A percentile compares a stretch with the other conserved stretches of the same genome.
Evolutionary conservation across 2,113 vertebrate species (phyloP).

Genomic region (Pelvicachromis taeniatus): DNA sequence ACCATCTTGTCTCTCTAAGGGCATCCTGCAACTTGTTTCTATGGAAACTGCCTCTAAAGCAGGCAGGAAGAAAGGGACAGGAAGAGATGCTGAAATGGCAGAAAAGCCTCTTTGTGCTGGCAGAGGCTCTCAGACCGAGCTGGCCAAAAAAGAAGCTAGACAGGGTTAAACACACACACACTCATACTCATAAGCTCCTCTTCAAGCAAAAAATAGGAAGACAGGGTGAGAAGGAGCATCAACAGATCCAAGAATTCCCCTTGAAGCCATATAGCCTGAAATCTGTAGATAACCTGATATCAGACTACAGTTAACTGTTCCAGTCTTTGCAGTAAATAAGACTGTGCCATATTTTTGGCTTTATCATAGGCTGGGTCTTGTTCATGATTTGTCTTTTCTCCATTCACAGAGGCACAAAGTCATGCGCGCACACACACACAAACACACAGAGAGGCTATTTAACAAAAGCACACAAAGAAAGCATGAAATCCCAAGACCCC

Average conservation of each 20-base stretch:
- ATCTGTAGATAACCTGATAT: not conserved
- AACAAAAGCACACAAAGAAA: not conserved
- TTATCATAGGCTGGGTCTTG: not conserved
- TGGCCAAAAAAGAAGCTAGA: not conserved
- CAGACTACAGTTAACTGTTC: not conserved
- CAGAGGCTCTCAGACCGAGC: not conserved
- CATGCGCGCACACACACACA: not conserved
- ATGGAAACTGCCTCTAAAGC: constrained; percentile 63
- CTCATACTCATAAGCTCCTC: not conserved
- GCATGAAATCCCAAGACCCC: not conserved
- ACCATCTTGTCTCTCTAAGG: not conserved
- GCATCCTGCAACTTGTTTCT: constrained; percentile 49
- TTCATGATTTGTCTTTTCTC: not conserved
- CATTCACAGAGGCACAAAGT: not conserved
- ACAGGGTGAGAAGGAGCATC: not conserved
- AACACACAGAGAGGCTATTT: not conserved
- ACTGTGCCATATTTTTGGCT: not conserved
- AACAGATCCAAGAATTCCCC: not conserved
- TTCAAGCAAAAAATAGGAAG: not conserved
- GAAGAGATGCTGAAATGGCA: constrained; percentile 53
- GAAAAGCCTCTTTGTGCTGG: constrained; percentile 56
- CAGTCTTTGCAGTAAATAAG: not conserved
- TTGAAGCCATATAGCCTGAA: not conserved
- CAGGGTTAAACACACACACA: not conserved
- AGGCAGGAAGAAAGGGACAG: constrained; percentile 18